These are phyloP conservation scores for Drosophila jambulina DNA, from an alignment of 1,140 invertebrate species.

Conservation along the genomic window DNA sequence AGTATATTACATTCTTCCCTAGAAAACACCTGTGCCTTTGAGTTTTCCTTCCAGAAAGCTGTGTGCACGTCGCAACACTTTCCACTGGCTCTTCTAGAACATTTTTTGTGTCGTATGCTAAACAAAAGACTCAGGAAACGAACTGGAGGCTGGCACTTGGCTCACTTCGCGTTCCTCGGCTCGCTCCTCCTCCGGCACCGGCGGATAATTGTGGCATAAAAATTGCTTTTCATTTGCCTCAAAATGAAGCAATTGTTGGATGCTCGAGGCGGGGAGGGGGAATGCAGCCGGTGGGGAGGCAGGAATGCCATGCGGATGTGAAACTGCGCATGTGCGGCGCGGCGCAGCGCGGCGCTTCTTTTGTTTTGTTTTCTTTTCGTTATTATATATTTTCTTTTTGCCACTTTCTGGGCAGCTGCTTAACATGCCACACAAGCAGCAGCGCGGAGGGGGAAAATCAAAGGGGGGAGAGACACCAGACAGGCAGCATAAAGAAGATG, in stretches of 20 bases:
- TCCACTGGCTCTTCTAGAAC: conserved; percentile 39
- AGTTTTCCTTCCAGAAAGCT: neutral
- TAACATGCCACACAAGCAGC: conserved; percentile 71
- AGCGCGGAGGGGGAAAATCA: conserved; percentile 9
- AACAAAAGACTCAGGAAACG: conserved; percentile 73
- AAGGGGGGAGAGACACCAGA: conserved; percentile 5
- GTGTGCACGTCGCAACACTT: conserved; percentile 29
- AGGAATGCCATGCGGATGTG: conserved; percentile 70
- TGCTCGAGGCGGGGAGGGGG: neutral
- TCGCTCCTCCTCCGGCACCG: conserved; percentile 8
- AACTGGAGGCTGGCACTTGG: conserved; percentile 47
- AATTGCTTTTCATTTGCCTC: conserved; percentile 78
- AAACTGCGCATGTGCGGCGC: conserved; percentile 72
- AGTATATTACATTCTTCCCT: neutral
- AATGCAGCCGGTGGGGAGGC: conserved; percentile 9
- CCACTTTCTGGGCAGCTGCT: conserved; percentile 74
- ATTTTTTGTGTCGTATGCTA: conserved; percentile 68
- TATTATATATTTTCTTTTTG: conserved; percentile 60
- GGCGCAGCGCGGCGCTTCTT: conserved; percentile 51
- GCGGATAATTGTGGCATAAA: conserved; percentile 73
- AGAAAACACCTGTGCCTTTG: conserved; percentile 9
- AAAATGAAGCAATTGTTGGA: conserved; percentile 77
- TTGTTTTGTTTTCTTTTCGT: conserved; percentile 54
- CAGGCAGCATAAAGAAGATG: conserved; percentile 38
- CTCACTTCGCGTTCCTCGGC: conserved; percentile 37